Conservation (phyloP, 1,140 invertebrate genomes). For the Diachasmimorpha longicaudata region DNA sequence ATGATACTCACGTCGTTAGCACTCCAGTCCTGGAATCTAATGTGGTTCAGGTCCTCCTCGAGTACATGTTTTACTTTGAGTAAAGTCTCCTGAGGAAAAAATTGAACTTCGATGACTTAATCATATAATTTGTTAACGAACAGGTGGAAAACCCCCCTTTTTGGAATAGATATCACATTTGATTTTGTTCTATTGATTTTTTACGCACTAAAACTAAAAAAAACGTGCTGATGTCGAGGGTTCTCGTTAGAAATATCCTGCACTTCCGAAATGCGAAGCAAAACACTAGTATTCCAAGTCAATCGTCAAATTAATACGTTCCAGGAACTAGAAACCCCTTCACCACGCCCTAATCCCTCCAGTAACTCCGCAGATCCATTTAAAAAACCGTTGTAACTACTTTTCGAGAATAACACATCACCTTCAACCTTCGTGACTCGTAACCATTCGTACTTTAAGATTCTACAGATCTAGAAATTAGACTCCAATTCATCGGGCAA, state of each 20-base stretch:
- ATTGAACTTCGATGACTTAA: not conserved
- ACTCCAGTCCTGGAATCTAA: conserved; percentile 93
- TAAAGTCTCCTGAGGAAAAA: conserved; percentile 78
- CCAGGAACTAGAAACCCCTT: conserved; percentile 42
- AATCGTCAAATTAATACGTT: conserved; percentile 54
- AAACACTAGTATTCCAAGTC: not conserved
- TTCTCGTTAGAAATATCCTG: conserved; percentile 31
- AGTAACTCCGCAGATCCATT: conserved; percentile 31
- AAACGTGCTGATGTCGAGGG: conserved; percentile 38
- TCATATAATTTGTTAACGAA: not conserved
- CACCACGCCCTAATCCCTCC: conserved; percentile 49
- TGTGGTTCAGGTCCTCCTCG: conserved; percentile 89
- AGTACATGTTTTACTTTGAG: conserved; percentile 86
- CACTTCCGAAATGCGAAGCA: conserved; percentile 24
- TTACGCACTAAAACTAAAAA: not conserved
- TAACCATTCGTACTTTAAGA: conserved; percentile 33
- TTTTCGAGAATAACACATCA: conserved; percentile 3
- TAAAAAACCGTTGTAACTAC: conserved; percentile 13
- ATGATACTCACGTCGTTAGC: conserved; percentile 79
- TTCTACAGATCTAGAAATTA: conserved; percentile 23
- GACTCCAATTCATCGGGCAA: conserved; percentile 10
- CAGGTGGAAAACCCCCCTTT: no score
- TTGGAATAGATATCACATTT: no score
- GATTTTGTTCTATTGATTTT: not conserved
- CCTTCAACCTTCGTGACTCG: conserved; percentile 37